Conservation (phyloP, 2,113 vertebrate species). For the Nibea albiflora region DNA sequence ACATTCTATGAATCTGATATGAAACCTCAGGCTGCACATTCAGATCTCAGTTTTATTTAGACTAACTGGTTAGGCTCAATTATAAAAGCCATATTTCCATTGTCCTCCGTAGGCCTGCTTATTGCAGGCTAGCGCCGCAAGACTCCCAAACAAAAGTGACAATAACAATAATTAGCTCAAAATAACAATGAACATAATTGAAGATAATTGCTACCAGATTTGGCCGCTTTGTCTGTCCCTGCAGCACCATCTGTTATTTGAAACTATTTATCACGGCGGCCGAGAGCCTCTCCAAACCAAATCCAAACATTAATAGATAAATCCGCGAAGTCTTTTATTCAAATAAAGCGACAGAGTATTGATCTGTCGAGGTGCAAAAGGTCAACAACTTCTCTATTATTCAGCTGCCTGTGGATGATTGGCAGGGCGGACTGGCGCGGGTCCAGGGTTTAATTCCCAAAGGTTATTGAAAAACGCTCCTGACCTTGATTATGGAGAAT, state of each 20-base stretch:
- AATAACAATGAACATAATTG: constrained; percentile 82
- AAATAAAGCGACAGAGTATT: constrained; percentile 52
- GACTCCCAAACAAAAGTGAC: constrained; percentile 77
- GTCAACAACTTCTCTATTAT: constrained; percentile 63
- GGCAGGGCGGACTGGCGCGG: constrained; percentile 68
- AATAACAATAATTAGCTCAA: constrained; percentile 84
- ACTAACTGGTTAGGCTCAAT: constrained; percentile 48
- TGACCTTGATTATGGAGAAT: constrained; percentile 78
- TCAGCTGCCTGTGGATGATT: constrained; percentile 68
- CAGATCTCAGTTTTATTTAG: constrained; percentile 62
- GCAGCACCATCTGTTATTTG: constrained; percentile 75
- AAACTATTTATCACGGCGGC: constrained; percentile 61
- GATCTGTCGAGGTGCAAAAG: constrained; percentile 68
- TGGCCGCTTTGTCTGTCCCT: constrained; percentile 62
- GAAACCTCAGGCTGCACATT: constrained; percentile 44
- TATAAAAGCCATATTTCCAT: constrained; percentile 68
- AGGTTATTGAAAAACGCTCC: constrained; percentile 75
- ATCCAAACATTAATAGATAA: constrained; percentile 70
- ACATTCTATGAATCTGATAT: not conserved
- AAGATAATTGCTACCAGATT: constrained; percentile 79
- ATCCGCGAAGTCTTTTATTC: constrained; percentile 35
- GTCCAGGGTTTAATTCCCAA: constrained; percentile 72
- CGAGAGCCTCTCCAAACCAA: constrained; percentile 51
- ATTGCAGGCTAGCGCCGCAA: constrained; percentile 61
- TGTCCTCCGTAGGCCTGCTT: constrained; percentile 49